Base-by-base conservation (phyloP, 2,797 vertebrate species). In the Nyctibius grandis region DNA sequence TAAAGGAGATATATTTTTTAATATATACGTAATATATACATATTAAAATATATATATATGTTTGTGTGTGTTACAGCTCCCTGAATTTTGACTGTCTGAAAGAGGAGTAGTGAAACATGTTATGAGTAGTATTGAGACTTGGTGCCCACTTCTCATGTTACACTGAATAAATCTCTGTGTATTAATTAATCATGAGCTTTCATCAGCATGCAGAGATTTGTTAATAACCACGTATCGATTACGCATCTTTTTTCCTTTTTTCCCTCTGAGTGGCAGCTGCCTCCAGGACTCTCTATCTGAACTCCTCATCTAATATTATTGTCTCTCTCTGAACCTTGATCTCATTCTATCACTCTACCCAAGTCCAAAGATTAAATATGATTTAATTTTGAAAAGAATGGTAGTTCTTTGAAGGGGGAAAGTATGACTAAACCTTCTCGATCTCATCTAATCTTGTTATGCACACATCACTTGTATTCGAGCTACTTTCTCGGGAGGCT, bases 401-500 rank as follows among this genome's bases (percentile, higher is more conserved):
- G 10, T 40, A 29, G 29, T 5, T 50, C 21, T 70, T 64, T 89
- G 59, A 68, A 47, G 17, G 26, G 28, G 4, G 10, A 3, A 89
- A 29, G 28, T 47, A 45, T 79, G 59, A 76, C 70, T 95, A 84
- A 85, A 36, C 34, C 19, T 42, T 44, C 12, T 6, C 5, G 68
- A 20, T 59, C 59, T 90, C 63, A 78, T 29, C 28, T 69, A n/a
- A 75, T 61, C 45, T 61, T 72, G 22, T 85, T 75, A 36, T 36
- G 8, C 22, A 48, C 0, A 0, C 34, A 60, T 13, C 40, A 4
- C 29, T 80, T 36, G 4, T 67, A 18, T n/a, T 42, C 40, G 6
- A 85, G 42, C 17, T 48, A 14, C 6, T 53, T 82, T 70, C 54
- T 79, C 10, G 28, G 19, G 60, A 85, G 40, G 11, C 48, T 7